Percentiles rank a stretch among this genome's conserved stretches.
These are phyloP conservation scores for Bombus picipes DNA, from an alignment of 1,140 invertebrate genomes.

Conservation along the genomic window DNA sequence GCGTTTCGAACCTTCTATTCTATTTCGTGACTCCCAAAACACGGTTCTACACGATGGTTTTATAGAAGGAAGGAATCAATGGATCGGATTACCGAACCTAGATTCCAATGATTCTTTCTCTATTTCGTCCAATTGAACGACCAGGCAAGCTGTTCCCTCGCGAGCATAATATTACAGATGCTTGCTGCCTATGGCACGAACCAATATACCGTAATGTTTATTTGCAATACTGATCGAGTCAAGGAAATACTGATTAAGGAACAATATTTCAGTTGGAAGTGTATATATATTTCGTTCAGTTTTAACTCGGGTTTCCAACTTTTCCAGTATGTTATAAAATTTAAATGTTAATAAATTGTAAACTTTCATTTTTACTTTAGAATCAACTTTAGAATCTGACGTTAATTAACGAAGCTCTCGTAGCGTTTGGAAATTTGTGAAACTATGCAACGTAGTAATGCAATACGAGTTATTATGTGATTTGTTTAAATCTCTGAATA, in stretches of 20 bases:
- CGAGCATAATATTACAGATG: neutral
- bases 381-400: no score
- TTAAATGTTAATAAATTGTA: neutral
- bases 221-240: neutral
- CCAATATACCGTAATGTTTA: slow-evolving; percentile 7
- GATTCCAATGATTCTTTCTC: neutral
- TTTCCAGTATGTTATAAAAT: neutral
- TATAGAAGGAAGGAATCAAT: neutral
- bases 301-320: neutral
- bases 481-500: no score
- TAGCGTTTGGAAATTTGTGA: no score
- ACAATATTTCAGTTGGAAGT: neutral
- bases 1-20: neutral
- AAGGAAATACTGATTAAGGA: neutral
- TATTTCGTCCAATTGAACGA: neutral
- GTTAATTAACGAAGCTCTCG: no score
- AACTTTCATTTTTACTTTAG: no score
- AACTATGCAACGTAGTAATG: no score
- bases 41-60: neutral
- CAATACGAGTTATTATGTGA: no score
- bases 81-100: neutral
- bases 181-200: neutral
- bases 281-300: neutral
- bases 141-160: neutral
- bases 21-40: neutral